Percentiles rank a stretch among this genome's conserved stretches.
Conservation (phyloP, 2,113 vertebrate genomes). For the Pedetes capensis region DNA sequence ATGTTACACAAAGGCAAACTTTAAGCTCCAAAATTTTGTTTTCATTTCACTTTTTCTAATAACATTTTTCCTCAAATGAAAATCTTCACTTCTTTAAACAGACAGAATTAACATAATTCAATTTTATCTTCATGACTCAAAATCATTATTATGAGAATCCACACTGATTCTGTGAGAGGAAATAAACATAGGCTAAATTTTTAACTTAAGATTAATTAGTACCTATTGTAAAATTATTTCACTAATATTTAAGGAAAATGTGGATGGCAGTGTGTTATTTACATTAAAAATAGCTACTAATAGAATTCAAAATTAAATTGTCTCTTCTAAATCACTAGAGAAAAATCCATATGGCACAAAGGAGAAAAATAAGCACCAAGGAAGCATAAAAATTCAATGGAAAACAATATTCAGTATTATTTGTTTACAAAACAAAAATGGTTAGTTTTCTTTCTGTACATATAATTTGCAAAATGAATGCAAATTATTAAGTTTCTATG, state of each 20-base stretch:
- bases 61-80: neutral
- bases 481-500: neutral
- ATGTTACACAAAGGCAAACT: neutral
- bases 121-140: neutral
- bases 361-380: neutral
- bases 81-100: slow-evolving; percentile 5
- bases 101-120: slow-evolving; percentile 29
- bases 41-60: slow-evolving; percentile 39
- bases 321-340: neutral
- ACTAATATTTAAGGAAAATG: neutral
- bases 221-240: slow-evolving; percentile 15
- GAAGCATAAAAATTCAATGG: neutral
- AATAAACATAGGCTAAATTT: neutral
- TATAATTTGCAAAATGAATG: slow-evolving; percentile 7
- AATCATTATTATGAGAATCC: slow-evolving; percentile 33
- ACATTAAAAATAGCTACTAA: neutral
- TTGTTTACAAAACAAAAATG: neutral
- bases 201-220: neutral
- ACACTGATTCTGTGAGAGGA: neutral
- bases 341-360: neutral
- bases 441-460: neutral
- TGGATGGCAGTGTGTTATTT: neutral
- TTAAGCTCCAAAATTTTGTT: slow-evolving; percentile 2
- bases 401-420: neutral
- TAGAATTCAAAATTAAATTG: slow-evolving; percentile 31